These are phyloP conservation scores for Rhadinocentrus ornatus DNA, from an alignment of 2,797 vertebrate species.

Conservation along the genomic window DNA sequence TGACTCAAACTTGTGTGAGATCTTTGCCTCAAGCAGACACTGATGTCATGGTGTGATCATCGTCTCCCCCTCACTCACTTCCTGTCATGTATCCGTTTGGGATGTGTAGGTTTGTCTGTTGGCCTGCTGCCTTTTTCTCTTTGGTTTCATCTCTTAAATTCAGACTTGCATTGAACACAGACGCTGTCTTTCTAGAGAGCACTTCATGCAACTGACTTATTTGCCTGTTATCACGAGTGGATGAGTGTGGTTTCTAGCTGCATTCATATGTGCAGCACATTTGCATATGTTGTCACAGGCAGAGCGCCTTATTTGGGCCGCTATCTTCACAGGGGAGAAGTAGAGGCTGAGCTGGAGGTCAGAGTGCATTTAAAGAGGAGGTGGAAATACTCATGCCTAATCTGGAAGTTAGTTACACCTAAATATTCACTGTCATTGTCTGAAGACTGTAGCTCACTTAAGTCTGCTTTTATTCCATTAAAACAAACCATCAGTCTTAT, in stretches of 20 bases:
- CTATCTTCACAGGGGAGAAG: constrained; percentile 21
- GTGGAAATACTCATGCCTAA: not conserved
- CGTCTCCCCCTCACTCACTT: constrained; percentile 24
- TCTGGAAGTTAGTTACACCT: too few relatives aligned
- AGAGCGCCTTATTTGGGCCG: constrained; percentile 14
- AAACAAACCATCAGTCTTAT: constrained; percentile 40
- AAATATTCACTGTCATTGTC: too few relatives aligned
- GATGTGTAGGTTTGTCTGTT: not conserved
- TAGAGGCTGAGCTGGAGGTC: constrained; percentile 24
- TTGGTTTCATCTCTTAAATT: not conserved
- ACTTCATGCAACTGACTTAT: constrained; percentile 32
- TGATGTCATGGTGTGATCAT: constrained; percentile 55
- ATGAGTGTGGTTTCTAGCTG: constrained; percentile 17
- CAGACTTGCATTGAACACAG: not conserved
- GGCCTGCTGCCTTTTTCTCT: not conserved
- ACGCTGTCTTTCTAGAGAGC: not conserved
- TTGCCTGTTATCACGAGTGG: constrained; percentile 49
- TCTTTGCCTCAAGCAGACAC: constrained; percentile 14
- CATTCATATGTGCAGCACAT: constrained; percentile 1
- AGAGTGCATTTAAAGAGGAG: not conserved
- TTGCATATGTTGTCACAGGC: constrained; percentile 38
- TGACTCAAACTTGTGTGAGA: constrained; percentile 41
- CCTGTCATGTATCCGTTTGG: constrained; percentile 31
- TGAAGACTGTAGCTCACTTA: not conserved
- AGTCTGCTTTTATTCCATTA: constrained; percentile 30